Evolutionary conservation across 2,888 invertebrate species (phyloP).

Genomic region (Chrysina gloriosa): DNA sequence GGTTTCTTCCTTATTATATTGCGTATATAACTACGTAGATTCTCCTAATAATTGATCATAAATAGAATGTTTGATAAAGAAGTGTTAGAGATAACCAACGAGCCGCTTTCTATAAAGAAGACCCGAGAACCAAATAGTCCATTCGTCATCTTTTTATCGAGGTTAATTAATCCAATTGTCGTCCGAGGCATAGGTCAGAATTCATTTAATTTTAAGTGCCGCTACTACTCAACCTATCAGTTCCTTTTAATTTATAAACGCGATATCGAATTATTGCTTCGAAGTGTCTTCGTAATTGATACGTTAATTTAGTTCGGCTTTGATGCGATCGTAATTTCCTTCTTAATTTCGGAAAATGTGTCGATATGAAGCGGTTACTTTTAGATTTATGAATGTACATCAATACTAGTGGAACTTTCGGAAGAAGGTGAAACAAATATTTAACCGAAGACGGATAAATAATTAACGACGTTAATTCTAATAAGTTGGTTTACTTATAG

Average conservation of each 20-base stretch:
- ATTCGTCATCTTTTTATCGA: neutral
- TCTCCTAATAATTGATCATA: too few species aligned
- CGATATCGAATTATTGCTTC: neutral
- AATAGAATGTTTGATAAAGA: neutral
- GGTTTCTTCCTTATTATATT: too few species aligned
- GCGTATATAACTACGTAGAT: too few species aligned
- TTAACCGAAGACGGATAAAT: too few species aligned
- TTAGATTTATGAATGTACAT: too few species aligned
- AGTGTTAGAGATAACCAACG: neutral
- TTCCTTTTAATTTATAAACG: neutral
- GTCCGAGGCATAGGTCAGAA: slow-evolving; percentile 9
- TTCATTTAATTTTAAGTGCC: slow-evolving; percentile 1
- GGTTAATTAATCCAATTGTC: slow-evolving; percentile 28
- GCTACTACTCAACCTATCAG: neutral
- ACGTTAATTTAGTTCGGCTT: neutral
- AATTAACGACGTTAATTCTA: too few species aligned
- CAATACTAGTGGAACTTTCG: too few species aligned
- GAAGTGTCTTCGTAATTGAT: neutral
- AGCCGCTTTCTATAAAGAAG: neutral
- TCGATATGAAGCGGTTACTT: too few species aligned
- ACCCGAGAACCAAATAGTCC: neutral
- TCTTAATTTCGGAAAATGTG: too few species aligned
- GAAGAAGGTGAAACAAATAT: too few species aligned
- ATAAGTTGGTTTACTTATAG: too few species aligned
- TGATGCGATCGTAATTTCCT: too few species aligned